These are phyloP conservation scores for Pararge aegeria DNA, from an alignment of 1,140 invertebrate genomes.

Conservation along the genomic window DNA sequence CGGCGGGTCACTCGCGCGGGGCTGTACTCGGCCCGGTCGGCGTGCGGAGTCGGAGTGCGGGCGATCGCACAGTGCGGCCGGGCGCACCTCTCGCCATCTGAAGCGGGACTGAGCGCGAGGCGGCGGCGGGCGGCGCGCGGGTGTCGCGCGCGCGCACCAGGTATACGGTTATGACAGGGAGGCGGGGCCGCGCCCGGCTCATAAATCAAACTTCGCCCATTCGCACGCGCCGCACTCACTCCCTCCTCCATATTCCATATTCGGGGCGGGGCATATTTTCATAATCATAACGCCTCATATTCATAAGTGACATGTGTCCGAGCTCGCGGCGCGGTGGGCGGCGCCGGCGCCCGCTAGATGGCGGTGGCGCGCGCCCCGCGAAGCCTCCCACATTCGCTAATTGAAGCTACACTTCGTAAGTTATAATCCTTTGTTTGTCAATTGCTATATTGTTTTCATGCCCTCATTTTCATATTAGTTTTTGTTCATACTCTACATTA, in stretches of 20 bases:
- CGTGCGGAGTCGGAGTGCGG: conserved; percentile 41
- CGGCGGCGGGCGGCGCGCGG: conserved; percentile 61
- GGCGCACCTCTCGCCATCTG: conserved; percentile 68
- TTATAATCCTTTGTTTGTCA: conserved; percentile 73
- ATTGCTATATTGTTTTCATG: conserved; percentile 36
- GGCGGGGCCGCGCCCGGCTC: conserved; percentile 74
- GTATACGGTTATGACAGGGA: conserved; percentile 77
- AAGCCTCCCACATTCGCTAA: conserved; percentile 74
- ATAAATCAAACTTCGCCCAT: conserved; percentile 80
- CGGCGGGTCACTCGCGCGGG: conserved; percentile 50
- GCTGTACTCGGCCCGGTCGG: conserved; percentile 50
- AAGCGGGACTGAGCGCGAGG: conserved; percentile 73
- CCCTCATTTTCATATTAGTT: neutral
- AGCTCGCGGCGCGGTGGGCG: conserved; percentile 54
- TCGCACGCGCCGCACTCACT: conserved; percentile 66
- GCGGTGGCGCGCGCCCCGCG: conserved; percentile 63
- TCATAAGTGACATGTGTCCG: conserved; percentile 74
- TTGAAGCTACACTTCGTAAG: conserved; percentile 70
- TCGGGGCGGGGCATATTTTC: conserved; percentile 80
- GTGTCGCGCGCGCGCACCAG: conserved; percentile 72
- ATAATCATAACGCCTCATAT: conserved; percentile 81
- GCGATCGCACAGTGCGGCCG: conserved; percentile 48
- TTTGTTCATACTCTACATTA: neutral
- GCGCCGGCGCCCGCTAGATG: conserved; percentile 73
- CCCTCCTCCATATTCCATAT: conserved; percentile 78